Conservation (phyloP, 1,140 invertebrate genomes). For the Centruroides sculpturatus region DNA sequence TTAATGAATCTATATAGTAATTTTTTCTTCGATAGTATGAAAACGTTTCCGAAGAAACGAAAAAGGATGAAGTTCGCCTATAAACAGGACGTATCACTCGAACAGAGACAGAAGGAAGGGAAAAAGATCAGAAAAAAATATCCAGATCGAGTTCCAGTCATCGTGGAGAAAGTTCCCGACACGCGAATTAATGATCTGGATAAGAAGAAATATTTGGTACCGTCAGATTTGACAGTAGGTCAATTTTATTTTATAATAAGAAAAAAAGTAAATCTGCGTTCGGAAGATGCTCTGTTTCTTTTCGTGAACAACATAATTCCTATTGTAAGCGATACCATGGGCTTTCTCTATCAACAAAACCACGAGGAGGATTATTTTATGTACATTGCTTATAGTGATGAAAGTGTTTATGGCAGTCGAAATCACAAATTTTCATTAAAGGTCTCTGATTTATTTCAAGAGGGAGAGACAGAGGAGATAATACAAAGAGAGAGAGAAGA, state of each 20-base stretch:
- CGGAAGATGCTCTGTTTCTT: conserved; percentile 97
- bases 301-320: conserved; percentile 99
- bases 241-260: conserved; percentile 98
- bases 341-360: conserved; percentile 77
- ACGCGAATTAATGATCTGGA: conserved; percentile 92
- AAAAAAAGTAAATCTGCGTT: conserved; percentile 83
- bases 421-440: no score
- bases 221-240: conserved; percentile 93
- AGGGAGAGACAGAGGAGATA: no score
- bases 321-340: conserved; percentile 95
- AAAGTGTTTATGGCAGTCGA: conserved; percentile 80
- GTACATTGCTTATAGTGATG: conserved; percentile 98
- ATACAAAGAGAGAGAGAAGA: no score
- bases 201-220: conserved; percentile 98
- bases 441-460: no score
- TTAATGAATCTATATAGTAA: no score
- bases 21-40: no score
- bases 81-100: conserved; percentile 96
- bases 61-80: conserved; percentile 88
- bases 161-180: conserved; percentile 97
- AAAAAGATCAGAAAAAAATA: conserved; percentile 98
- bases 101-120: conserved; percentile 91
- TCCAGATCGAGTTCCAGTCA: conserved; percentile 92
- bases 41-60: not conserved
- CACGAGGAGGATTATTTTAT: conserved; percentile 98